Conservation (phyloP, 2,888 invertebrate genomes). For the Rugalucina vietnamica region DNA sequence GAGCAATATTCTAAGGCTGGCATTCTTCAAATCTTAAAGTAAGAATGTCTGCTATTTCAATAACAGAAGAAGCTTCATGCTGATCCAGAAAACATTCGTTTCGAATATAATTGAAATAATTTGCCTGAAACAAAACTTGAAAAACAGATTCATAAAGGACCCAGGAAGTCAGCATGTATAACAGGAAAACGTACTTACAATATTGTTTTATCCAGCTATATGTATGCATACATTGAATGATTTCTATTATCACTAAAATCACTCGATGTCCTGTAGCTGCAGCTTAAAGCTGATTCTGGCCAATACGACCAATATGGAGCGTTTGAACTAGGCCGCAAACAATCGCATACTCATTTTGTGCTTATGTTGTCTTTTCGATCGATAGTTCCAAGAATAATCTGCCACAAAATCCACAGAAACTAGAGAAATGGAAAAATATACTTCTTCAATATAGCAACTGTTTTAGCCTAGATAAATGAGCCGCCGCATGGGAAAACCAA, state of each 20-base stretch:
- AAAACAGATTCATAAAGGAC: too few relatives aligned
- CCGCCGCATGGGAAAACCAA: too few relatives aligned
- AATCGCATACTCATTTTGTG: background rate
- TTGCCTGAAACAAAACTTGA: too few relatives aligned
- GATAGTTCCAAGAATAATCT: background rate
- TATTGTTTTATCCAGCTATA: too few relatives aligned
- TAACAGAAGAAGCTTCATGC: too few relatives aligned
- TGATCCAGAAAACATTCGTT: too few relatives aligned
- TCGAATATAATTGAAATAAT: too few relatives aligned
- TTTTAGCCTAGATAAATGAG: background rate
- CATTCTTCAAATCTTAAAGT: too few relatives aligned
- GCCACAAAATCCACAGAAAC: slow-evolving; percentile 1
- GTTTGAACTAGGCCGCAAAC: background rate
- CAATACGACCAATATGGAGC: background rate
- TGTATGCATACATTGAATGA: background rate
- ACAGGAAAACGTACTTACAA: background rate
- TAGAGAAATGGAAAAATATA: background rate
- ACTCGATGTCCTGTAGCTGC: background rate
- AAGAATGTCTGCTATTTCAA: too few relatives aligned
- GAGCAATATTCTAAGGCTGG: too few relatives aligned
- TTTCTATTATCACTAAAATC: background rate
- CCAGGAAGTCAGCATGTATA: background rate
- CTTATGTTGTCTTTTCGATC: slow-evolving; percentile 6
- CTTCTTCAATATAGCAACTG: background rate
- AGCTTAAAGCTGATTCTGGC: background rate